Percentiles rank a stretch among this genome's conserved stretches.
Evolutionary conservation across 2,113 vertebrate genomes (phyloP).

Genomic region (Crypturellus undulatus): DNA sequence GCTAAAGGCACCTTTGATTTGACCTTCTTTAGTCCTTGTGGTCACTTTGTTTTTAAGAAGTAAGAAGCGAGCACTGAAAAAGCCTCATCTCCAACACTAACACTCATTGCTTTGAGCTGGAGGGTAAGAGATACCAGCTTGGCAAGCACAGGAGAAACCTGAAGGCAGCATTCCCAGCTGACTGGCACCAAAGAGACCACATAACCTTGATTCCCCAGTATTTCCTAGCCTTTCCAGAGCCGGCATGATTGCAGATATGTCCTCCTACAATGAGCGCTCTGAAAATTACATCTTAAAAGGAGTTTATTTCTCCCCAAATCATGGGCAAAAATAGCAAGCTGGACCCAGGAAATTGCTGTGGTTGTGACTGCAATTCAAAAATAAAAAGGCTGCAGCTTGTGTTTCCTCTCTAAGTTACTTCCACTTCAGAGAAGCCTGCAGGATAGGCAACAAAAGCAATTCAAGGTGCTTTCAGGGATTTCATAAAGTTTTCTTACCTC

Average conservation of each 20-base stretch:
- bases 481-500: conserved; percentile 17
- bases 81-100: neutral
- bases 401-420: neutral
- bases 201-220: neutral
- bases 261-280: neutral
- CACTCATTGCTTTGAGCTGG: neutral
- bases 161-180: neutral
- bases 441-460: neutral
- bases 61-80: neutral
- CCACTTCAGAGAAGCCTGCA: neutral
- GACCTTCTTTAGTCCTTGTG: neutral
- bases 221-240: neutral
- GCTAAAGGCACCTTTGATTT: neutral
- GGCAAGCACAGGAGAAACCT: neutral
- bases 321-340: conserved; percentile 2
- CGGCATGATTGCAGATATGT: neutral
- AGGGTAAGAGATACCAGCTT: neutral
- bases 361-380: neutral
- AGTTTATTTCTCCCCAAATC: conserved; percentile 4
- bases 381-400: neutral
- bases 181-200: neutral
- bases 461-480: neutral
- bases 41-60: neutral
- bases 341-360: neutral
- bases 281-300: neutral